Percentiles rank a stretch among this genome's conserved stretches.
phyloP scores from a whole-genome alignment of 2,888 invertebrate genomes.

The Caenorhabditis drosophilae region DNA sequence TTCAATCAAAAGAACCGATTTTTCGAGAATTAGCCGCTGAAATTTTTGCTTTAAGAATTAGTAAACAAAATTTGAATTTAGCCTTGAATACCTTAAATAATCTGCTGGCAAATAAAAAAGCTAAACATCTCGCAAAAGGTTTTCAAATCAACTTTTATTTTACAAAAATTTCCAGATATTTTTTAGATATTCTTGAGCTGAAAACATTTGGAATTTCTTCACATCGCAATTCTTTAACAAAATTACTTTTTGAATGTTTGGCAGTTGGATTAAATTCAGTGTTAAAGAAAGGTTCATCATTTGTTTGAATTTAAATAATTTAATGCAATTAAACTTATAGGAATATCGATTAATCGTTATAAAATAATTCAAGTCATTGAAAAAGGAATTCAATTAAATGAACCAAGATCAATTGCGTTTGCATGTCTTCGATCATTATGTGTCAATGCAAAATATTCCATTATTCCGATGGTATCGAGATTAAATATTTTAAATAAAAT shows the following conservation, averaged over 20 bases:
- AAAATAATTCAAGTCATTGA: conserved; percentile 20
- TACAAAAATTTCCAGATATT: no score
- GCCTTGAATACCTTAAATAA: conserved; percentile 24
- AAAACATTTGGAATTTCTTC: conserved; percentile 18
- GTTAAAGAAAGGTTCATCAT: conserved; percentile 1
- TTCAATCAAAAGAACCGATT: conserved; percentile 10
- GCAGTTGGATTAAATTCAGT: conserved; percentile 11
- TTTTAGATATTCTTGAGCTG: conserved; percentile 22
- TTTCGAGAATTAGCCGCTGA: conserved; percentile 26
- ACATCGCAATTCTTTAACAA: conserved; percentile 7
- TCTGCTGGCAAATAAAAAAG: conserved; percentile 12
- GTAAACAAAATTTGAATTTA: neutral
- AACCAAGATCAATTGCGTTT: conserved; percentile 11
- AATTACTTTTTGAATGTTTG: conserved; percentile 22
- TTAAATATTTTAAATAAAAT: neutral
- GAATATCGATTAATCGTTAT: conserved; percentile 9
- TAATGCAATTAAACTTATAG: conserved; percentile 6
- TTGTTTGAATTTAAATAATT: no score
- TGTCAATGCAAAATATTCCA: conserved; percentile 19
- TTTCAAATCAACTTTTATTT: no score
- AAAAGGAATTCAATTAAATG: conserved; percentile 8
- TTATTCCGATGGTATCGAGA: conserved; percentile 29
- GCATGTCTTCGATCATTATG: conserved; percentile 14
- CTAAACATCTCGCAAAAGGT: no score
- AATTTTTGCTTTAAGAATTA: conserved; percentile 31